phyloP scores from a whole-genome alignment of 2,888 invertebrate genomes.

The Xestia ashworthii region DNA sequence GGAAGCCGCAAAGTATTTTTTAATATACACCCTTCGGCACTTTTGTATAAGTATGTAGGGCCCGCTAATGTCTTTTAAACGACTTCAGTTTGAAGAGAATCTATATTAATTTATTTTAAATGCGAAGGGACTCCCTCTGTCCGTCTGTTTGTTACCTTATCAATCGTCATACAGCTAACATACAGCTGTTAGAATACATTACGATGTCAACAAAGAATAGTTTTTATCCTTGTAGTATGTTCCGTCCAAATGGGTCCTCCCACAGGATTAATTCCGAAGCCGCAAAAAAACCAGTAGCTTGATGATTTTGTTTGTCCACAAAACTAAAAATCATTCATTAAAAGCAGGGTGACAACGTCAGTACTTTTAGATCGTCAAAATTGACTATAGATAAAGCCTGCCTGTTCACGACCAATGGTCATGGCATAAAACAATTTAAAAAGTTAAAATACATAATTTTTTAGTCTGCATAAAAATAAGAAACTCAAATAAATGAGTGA shows the following conservation, averaged over 20 bases:
- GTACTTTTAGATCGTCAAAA: neutral
- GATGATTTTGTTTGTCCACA: neutral
- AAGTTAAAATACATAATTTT: no score
- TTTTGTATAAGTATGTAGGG: neutral
- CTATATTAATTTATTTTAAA: neutral
- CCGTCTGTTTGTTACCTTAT: neutral
- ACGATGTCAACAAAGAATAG: neutral
- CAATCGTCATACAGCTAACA: neutral
- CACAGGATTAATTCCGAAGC: neutral
- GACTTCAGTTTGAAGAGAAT: slow-evolving; percentile 14
- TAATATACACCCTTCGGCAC: neutral
- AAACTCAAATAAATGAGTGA: no score
- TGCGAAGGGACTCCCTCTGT: neutral
- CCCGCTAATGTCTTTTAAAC: slow-evolving; percentile 25
- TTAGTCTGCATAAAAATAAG: no score
- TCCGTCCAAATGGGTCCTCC: neutral
- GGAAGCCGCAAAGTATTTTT: neutral
- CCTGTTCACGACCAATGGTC: no score
- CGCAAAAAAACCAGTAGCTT: neutral
- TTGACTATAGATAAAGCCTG: neutral
- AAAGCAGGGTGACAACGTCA: neutral
- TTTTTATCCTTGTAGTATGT: neutral
- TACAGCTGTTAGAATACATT: neutral
- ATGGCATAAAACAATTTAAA: no score
- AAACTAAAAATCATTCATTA: neutral